These are phyloP conservation scores for Caretta caretta DNA, from an alignment of 2,113 vertebrate genomes.

Conservation along the genomic window DNA sequence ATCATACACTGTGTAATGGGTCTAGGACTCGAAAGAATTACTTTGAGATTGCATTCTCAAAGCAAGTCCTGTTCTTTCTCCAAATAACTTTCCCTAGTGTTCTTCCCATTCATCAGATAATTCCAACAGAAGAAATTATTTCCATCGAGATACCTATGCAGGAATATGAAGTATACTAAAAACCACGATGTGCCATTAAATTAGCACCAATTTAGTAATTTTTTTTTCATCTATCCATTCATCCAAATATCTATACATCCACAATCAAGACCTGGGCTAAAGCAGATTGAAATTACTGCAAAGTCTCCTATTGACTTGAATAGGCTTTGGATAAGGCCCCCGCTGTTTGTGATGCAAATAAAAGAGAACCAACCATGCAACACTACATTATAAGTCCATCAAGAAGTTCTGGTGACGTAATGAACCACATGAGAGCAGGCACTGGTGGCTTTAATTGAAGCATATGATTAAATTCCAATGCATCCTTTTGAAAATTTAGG, in stretches of 20 bases:
- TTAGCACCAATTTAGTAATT: constrained; percentile 36
- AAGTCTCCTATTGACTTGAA: constrained; percentile 33
- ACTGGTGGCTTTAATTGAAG: constrained; percentile 67
- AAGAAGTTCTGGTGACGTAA: constrained; percentile 71
- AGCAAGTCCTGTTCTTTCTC: constrained; percentile 73
- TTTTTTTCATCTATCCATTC: constrained; percentile 42
- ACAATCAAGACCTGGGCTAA: constrained; percentile 33
- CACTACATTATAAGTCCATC: constrained; percentile 66
- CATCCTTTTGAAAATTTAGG: constrained; percentile 65
- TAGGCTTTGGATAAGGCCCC: constrained; percentile 21
- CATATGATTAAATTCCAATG: constrained; percentile 65
- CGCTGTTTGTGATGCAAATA: not conserved
- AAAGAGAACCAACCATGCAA: not conserved
- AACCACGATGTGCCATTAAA: constrained; percentile 26
- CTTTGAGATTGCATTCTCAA: constrained; percentile 48
- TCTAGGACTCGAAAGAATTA: constrained; percentile 17
- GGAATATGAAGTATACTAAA: constrained; percentile 8
- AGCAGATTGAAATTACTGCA: constrained; percentile 25
- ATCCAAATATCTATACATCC: not conserved
- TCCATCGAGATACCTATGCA: constrained; percentile 16
- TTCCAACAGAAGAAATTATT: constrained; percentile 66
- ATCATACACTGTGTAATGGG: not conserved
- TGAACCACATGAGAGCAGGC: constrained; percentile 70
- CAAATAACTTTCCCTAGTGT: constrained; percentile 61
- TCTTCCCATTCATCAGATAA: constrained; percentile 63